Evolutionary conservation across 2,888 invertebrate genomes (phyloP).

Genomic region (Tolmerus cingulatus): DNA sequence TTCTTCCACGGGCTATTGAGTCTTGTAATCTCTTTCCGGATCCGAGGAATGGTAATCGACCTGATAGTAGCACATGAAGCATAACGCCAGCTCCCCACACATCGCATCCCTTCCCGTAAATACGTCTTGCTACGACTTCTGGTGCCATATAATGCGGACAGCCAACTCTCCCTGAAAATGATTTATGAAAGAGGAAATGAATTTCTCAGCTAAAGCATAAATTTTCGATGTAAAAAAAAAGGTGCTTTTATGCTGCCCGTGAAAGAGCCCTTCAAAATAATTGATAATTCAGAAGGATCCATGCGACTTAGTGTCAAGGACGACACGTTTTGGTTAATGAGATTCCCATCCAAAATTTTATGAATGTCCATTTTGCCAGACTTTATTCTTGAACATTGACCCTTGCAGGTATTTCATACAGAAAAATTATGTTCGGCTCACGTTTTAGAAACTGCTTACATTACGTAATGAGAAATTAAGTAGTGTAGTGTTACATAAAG

Average conservation of each 20-base stretch:
- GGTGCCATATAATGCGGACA: constrained; percentile 99
- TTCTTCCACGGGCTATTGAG: constrained; percentile 84
- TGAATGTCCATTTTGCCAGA: neutral
- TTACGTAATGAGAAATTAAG: neutral
- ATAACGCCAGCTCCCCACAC: constrained; percentile 98
- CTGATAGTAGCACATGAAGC: constrained; percentile 91
- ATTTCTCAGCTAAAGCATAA: neutral
- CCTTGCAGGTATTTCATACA: neutral
- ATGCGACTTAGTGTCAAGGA: neutral
- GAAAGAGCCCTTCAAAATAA: neutral
- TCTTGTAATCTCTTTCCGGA: constrained; percentile 93
- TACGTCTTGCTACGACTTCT: constrained; percentile 90
- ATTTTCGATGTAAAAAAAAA: neutral
- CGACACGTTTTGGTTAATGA: neutral
- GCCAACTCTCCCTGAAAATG: constrained; percentile 82
- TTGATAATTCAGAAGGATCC: neutral
- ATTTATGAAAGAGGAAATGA: neutral
- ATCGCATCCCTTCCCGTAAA: constrained; percentile 94
- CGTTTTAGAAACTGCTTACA: neutral
- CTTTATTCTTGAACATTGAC: neutral
- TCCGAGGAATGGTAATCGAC: constrained; percentile 94
- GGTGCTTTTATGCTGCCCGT: neutral
- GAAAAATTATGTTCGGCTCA: neutral
- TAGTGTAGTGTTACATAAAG: neutral
- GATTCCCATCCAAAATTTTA: neutral